Evolutionary conservation across 2,888 invertebrate genomes (phyloP).

Genomic region (Timandra comae): DNA sequence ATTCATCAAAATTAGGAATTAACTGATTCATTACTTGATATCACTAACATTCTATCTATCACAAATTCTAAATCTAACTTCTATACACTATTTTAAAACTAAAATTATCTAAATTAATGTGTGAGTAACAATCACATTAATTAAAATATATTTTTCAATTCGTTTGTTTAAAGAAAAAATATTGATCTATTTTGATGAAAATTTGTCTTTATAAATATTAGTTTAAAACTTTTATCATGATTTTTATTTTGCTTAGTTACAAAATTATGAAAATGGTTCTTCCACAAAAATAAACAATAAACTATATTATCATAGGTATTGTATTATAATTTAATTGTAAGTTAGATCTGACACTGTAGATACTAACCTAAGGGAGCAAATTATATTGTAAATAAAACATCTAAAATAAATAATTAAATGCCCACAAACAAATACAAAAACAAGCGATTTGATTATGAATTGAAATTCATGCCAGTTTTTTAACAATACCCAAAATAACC

Average conservation of each 20-base stretch:
- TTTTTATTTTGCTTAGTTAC: neutral
- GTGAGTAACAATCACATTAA: too few relatives aligned
- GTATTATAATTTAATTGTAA: slow-evolving; percentile 5
- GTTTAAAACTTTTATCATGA: neutral
- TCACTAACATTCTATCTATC: too few relatives aligned
- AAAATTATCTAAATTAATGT: too few relatives aligned
- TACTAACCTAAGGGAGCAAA: slow-evolving; percentile 71
- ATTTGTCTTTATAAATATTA: too few relatives aligned
- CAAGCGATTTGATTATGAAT: slow-evolving; percentile 35
- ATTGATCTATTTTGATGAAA: too few relatives aligned
- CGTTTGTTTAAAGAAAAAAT: too few relatives aligned
- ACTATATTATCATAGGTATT: too few relatives aligned
- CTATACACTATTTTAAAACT: too few relatives aligned
- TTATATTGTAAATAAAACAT: slow-evolving; percentile 52
- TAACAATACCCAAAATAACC: slow-evolving; percentile 1
- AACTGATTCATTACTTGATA: too few relatives aligned
- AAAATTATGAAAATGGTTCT: slow-evolving; percentile 5
- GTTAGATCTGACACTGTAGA: slow-evolving; percentile 47
- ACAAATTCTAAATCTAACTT: too few relatives aligned
- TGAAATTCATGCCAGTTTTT: slow-evolving; percentile 15
- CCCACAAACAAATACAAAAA: slow-evolving; percentile 11
- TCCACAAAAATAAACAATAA: slow-evolving; percentile 11
- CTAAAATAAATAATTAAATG: slow-evolving; percentile 43
- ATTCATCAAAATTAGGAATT: too few relatives aligned
- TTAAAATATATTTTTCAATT: too few relatives aligned